phyloP scores from a whole-genome alignment of 2,113 vertebrate genomes.

The Cercocebus atys region DNA sequence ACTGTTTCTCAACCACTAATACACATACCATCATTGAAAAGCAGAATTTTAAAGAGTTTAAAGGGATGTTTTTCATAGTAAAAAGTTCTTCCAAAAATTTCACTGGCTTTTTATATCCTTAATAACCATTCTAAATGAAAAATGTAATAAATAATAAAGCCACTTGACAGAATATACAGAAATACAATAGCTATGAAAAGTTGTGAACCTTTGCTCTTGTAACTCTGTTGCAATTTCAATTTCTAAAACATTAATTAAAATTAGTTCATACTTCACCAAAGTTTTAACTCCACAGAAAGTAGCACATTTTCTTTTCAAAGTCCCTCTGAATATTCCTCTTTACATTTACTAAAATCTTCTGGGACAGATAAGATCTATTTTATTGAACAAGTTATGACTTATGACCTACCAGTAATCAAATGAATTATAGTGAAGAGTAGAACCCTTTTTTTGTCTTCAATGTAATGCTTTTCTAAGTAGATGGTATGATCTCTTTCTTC shows the following conservation, averaged over 20 bases:
- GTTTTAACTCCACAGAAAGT: not conserved
- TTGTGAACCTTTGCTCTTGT: not conserved
- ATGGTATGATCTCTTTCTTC: not conserved
- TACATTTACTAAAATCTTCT: not conserved
- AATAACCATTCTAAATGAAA: not conserved
- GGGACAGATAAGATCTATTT: not conserved
- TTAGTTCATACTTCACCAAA: not conserved
- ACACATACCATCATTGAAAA: not conserved
- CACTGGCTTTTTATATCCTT: not conserved
- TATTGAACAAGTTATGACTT: not conserved
- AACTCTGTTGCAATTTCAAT: not conserved
- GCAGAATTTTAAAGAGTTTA: not conserved
- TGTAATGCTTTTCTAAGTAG: not conserved
- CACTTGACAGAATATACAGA: not conserved
- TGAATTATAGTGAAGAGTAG: not conserved
- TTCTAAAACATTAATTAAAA: constrained; percentile 27
- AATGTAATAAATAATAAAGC: not conserved
- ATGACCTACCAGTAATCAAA: not conserved
- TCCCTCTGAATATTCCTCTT: not conserved
- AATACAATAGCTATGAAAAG: not conserved
- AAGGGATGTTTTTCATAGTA: not conserved
- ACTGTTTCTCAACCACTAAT: not conserved
- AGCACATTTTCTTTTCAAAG: not conserved
- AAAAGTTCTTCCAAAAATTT: not conserved
- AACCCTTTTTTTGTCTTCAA: not conserved